A percentile compares a stretch with the other conserved stretches of the same genome.
Evolutionary conservation across 1,140 invertebrate genomes (phyloP).

Genomic region (Pseudoatta argentina): DNA sequence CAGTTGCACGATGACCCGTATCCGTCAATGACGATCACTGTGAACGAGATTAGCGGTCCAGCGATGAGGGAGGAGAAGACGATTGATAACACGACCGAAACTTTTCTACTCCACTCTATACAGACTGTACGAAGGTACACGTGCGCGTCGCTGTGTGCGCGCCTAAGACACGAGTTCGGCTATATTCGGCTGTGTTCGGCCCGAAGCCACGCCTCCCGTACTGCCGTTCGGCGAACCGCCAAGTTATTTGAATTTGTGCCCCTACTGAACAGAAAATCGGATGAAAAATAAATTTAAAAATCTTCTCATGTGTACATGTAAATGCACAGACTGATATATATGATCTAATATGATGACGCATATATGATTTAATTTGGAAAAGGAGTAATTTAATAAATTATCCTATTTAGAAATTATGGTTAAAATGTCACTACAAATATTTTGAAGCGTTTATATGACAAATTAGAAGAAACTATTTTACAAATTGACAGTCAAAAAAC

Average conservation of each 20-base stretch:
- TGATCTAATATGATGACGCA: too few species aligned
- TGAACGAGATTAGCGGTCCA: slow-evolving; percentile 53
- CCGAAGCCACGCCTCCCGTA: slow-evolving; percentile 23
- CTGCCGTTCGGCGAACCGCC: neutral
- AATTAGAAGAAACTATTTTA: too few species aligned
- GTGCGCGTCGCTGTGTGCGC: slow-evolving; percentile 34
- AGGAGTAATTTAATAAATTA: neutral
- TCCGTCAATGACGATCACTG: slow-evolving; percentile 30
- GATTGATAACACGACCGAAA: slow-evolving; percentile 67
- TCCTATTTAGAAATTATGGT: neutral
- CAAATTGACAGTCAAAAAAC: too few species aligned
- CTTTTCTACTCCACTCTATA: slow-evolving; percentile 19
- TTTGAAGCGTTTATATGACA: too few species aligned
- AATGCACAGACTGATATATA: too few species aligned
- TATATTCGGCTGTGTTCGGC: neutral
- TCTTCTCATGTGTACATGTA: too few species aligned
- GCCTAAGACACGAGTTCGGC: neutral
- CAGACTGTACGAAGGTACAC: slow-evolving; percentile 12
- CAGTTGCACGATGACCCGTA: neutral
- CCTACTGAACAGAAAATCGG: too few species aligned
- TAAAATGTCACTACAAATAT: too few species aligned
- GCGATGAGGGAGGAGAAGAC: slow-evolving; percentile 41
- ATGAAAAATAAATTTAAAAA: neutral
- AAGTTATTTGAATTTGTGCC: neutral
- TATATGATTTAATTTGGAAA: neutral